These are phyloP conservation scores for Muraenolepis orangiensis DNA, from an alignment of 2,797 vertebrate species.

Conservation along the genomic window DNA sequence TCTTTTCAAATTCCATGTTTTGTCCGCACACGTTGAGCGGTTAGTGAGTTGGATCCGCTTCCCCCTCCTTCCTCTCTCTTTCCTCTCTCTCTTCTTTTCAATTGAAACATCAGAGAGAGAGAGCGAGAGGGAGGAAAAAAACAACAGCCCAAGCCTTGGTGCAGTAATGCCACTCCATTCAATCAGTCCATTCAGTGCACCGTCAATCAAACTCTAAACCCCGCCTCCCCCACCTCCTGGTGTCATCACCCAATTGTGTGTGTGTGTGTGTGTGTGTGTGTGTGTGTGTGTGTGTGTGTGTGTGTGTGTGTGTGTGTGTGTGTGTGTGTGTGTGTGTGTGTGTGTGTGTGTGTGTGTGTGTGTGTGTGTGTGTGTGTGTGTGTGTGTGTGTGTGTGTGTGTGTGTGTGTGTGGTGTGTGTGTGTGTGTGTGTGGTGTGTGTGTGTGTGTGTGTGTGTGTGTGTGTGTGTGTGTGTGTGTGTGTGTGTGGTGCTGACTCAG, in stretches of 20 bases:
- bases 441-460: conserved; percentile 8
- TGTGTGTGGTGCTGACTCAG: conserved; percentile 72
- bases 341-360: conserved; percentile 28
- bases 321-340: conserved; percentile 23
- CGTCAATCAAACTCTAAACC: neutral
- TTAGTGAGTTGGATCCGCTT: neutral
- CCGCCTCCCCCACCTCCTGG: neutral
- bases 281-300: conserved; percentile 6
- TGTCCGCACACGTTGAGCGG: neutral
- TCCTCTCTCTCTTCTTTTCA: neutral
- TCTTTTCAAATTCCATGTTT: neutral
- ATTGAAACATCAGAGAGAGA: neutral
- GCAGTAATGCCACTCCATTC: neutral
- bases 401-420: conserved; percentile 18
- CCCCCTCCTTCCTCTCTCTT: neutral
- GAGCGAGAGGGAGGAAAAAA: too few relatives aligned
- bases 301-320: conserved; percentile 10
- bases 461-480: conserved; percentile 32
- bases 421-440: conserved; percentile 18
- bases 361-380: conserved; percentile 7
- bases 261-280: conserved; percentile 30
- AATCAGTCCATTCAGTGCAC: neutral
- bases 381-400: conserved; percentile 10
- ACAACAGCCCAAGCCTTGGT: neutral
- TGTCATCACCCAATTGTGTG: neutral